Evolutionary conservation across 2,888 invertebrate species (phyloP).

Genomic region (Chouioia cunea): DNA sequence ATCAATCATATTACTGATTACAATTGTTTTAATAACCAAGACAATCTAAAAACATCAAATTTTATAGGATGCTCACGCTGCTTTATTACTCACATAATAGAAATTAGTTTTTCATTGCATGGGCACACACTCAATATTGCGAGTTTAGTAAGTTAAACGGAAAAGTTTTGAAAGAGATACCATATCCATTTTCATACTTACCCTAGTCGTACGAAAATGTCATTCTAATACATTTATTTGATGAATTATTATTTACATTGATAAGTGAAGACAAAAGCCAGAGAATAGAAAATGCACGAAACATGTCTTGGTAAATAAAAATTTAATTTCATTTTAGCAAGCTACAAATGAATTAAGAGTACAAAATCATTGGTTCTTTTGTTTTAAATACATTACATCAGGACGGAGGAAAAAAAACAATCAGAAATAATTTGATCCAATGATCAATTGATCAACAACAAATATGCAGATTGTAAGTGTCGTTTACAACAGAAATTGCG

Average conservation of each 20-base stretch:
- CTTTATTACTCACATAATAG: conserved; percentile 1
- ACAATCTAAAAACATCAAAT: background rate
- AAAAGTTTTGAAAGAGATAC: conserved; percentile 19
- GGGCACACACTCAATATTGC: background rate
- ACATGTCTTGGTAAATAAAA: conserved; percentile 48
- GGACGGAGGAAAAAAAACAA: conserved; percentile 45
- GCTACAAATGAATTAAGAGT: conserved; percentile 48
- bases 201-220: conserved; percentile 22
- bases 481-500: conserved; percentile 42
- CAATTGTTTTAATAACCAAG: conserved; percentile 4
- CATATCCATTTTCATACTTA: conserved; percentile 40
- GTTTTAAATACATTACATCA: conserved; percentile 38
- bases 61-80: background rate
- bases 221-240: background rate
- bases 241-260: conserved; percentile 18
- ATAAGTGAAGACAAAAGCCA: conserved; percentile 27
- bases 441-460: conserved; percentile 39
- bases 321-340: conserved; percentile 49
- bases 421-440: conserved; percentile 37
- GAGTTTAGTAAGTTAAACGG: conserved; percentile 3
- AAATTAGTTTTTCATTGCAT: conserved; percentile 14
- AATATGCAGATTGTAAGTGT: conserved; percentile 29
- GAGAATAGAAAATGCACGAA: conserved; percentile 39
- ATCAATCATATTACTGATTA: conserved; percentile 9
- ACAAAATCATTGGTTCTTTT: conserved; percentile 41